Percentiles rank a stretch among this genome's conserved stretches.
Conservation (phyloP, 2,113 vertebrate genomes). For the Ovis canadensis region DNA sequence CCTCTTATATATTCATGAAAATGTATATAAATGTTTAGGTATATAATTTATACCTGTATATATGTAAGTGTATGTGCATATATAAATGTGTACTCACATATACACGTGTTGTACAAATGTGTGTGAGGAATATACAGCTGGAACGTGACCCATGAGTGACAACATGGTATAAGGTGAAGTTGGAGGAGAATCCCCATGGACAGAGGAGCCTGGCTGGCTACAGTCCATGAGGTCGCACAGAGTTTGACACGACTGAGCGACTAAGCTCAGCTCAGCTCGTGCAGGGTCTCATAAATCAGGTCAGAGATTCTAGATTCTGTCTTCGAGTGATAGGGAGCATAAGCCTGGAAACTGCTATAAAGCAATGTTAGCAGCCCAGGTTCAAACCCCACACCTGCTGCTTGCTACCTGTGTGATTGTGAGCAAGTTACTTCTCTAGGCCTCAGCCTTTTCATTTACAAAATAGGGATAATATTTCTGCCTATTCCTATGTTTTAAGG, state of each 20-base stretch:
- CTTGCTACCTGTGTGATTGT: background rate
- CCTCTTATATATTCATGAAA: background rate
- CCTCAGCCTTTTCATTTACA: background rate
- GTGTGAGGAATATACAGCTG: background rate
- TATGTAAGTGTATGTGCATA: background rate
- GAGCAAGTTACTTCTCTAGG: background rate
- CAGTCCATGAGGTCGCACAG: background rate
- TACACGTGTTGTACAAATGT: background rate
- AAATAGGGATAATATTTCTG: background rate
- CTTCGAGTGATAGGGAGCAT: background rate
- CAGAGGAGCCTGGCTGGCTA: background rate
- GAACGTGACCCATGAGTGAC: background rate
- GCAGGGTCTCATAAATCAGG: background rate
- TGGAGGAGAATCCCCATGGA: background rate
- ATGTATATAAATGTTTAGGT: background rate
- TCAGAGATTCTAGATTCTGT: background rate
- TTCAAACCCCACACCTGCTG: background rate
- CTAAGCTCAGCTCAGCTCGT: background rate
- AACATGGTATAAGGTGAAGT: background rate
- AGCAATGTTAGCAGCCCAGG: background rate
- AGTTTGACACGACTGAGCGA: background rate
- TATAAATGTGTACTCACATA: background rate
- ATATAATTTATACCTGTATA: background rate
- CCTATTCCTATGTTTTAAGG: background rate
- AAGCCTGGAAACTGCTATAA: background rate